Evolutionary conservation across 92 coral and sea anemone genomes (phyloP), one percentile per base, ranked within the genome.

Genomic region (Paramuricea clavata): DNA sequence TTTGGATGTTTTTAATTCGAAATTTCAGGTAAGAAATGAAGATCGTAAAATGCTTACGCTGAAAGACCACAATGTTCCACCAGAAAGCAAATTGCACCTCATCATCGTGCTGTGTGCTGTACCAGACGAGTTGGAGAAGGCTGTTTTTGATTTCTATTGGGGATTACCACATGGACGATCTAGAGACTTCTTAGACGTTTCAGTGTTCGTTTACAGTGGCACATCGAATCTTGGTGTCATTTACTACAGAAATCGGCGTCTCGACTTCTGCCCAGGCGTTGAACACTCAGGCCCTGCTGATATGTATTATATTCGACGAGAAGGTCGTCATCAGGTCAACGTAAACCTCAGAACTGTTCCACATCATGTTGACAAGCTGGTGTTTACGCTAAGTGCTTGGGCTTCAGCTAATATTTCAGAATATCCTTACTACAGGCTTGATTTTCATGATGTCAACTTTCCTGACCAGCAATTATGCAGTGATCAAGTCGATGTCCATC

Each of bases 321-420:
- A 87, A 65, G 72, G 72, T 31, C 78, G 83, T 17, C 88, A 87
- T 0, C 39, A 82, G 13, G 87, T 90, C 61, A 52, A 90, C 23
- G 78, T 90, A 25, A 36, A 33, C 49, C 81, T 91, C 0, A 83
- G 78, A n/a, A 42, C 33, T 7, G 83, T 91, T 44, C 93, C 93
- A 5, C 21, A 6, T 15, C 72, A 74, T 36, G 85, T 91, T 34
- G 83, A 91, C 52, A 91, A 83, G 69, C 80, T 91, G 21, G 87
- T 91, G 64, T 87, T 91, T 32, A 91, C 93, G 2, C 70, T 91
- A 19, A 91, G 93, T 41, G 85, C 91, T 39, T 91, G 93, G 93
- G 72, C 79, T 17, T 76, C 93, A 11, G 81, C 89, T 44, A 81
- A 74, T 33, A 83, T 91, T 83, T 77, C 89, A 44, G 54, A 44